These are phyloP conservation scores for Penelope pileata DNA, from an alignment of 2,113 vertebrate species.

Conservation along the genomic window DNA sequence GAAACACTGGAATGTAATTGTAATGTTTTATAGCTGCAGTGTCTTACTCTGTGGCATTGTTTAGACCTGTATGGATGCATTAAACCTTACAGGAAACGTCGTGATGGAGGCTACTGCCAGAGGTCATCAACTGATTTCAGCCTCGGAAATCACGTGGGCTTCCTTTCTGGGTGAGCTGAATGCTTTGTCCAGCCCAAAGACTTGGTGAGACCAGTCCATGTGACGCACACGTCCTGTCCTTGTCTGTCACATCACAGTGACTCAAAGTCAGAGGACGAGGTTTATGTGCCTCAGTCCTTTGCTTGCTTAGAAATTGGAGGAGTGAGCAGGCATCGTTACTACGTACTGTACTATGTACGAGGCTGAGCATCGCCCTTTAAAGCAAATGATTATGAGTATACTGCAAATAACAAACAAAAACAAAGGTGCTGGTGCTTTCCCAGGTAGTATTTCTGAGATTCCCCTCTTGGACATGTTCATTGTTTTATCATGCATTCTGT, in stretches of 20 bases:
- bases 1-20: background rate
- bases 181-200: background rate
- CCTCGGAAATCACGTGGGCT: background rate
- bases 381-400: accelerated
- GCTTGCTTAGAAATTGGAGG: background rate
- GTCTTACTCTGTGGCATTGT: background rate
- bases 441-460: background rate
- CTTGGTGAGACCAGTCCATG: background rate
- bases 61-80: background rate
- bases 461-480: background rate
- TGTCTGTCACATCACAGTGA: background rate
- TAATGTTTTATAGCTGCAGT: accelerated
- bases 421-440: background rate
- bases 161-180: background rate
- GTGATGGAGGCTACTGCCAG: background rate
- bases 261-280: background rate
- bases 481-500: background rate
- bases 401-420: background rate
- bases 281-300: background rate
- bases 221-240: background rate
- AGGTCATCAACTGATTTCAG: background rate
- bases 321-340: background rate
- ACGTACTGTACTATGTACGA: accelerated
- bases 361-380: background rate
- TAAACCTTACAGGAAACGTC: background rate